Conservation (phyloP, 2,888 invertebrate genomes). For the Punctoribates punctum region DNA sequence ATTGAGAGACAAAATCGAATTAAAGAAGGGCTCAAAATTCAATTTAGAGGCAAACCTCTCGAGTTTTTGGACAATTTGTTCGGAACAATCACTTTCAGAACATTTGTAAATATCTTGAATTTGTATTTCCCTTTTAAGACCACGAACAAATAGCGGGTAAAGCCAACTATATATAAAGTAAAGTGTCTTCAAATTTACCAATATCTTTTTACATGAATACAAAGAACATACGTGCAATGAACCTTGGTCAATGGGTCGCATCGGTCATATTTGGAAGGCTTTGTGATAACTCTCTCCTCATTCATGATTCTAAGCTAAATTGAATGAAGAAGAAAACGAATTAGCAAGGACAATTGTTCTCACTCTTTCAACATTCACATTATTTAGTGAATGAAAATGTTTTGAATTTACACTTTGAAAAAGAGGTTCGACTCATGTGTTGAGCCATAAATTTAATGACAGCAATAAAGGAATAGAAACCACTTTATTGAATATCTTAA, state of each 20-base stretch:
- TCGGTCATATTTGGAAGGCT: conserved; percentile 12
- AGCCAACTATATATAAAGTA: conserved; percentile 63
- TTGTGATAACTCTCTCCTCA: not conserved
- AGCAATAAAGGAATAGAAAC: no score
- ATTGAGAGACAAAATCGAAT: not conserved
- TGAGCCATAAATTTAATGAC: no score
- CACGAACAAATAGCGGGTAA: conserved; percentile 69
- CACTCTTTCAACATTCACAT: no score
- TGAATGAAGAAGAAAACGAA: no score
- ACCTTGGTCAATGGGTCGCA: not conserved
- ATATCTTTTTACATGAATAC: no score
- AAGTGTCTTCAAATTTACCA: no score
- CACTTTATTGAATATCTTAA: no score
- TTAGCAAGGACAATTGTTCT: no score
- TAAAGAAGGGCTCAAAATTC: not conserved
- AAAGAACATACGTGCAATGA: conserved; percentile 13
- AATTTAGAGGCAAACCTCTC: conserved; percentile 58
- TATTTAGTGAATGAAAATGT: no score
- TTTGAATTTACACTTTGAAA: no score
- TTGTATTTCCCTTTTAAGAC: conserved; percentile 67
- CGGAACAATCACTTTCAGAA: conserved; percentile 65
- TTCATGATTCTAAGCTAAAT: not conserved
- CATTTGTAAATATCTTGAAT: conserved; percentile 71
- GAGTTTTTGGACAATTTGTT: conserved; percentile 64
- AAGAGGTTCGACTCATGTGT: no score